Conservation (phyloP, 2,113 vertebrate species). For the Grammomys surdaster region DNA sequence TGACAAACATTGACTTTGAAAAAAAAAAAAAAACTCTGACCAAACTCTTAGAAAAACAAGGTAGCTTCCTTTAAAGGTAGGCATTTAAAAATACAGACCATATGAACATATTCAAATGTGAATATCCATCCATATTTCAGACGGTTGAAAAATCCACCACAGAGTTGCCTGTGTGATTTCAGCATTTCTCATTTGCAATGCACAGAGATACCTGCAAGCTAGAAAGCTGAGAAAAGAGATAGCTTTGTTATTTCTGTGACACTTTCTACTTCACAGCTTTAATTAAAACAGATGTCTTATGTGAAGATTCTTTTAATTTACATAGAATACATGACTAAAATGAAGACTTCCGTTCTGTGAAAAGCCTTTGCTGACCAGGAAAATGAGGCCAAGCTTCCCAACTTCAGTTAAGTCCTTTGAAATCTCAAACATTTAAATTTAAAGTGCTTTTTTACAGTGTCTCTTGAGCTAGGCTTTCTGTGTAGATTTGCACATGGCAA, state of each 20-base stretch:
- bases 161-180: neutral
- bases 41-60: conserved; percentile 6
- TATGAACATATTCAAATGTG: neutral
- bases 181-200: conserved; percentile 62
- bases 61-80: neutral
- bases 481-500: neutral
- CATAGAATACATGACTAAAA: conserved; percentile 22
- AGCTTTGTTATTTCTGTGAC: conserved; percentile 67
- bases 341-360: conserved; percentile 40
- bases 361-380: conserved; percentile 56
- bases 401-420: conserved; percentile 55
- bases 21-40: neutral
- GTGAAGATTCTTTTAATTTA: conserved; percentile 69
- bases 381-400: conserved; percentile 54
- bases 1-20: neutral
- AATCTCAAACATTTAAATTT: conserved; percentile 72
- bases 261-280: conserved; percentile 59
- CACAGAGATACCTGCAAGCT: conserved; percentile 3
- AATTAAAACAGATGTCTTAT: conserved; percentile 75
- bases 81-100: neutral
- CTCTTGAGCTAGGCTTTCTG: neutral
- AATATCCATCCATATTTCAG: neutral
- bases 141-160: neutral
- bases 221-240: conserved; percentile 66
- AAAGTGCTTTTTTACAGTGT: conserved; percentile 15